Evolutionary conservation across 2,888 invertebrate genomes (phyloP).

Genomic region (Galerucella pusilla): DNA sequence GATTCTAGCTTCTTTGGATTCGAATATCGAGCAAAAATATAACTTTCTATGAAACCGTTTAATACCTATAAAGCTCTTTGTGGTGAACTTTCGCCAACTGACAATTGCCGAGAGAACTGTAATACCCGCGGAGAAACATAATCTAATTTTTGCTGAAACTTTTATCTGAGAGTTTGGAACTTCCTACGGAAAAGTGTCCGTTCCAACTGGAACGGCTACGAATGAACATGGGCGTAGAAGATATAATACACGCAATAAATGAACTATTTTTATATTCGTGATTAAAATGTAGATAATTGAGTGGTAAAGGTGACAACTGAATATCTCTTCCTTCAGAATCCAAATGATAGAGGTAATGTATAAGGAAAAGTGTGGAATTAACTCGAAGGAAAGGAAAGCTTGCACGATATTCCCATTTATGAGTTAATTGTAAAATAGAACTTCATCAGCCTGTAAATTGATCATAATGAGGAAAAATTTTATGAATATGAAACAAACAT

Average conservation of each 20-base stretch:
- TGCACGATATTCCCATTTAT: too few relatives aligned
- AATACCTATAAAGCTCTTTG: slow-evolving; percentile 43
- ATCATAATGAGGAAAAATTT: too few relatives aligned
- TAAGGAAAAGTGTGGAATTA: too few relatives aligned
- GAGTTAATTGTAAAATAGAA: too few relatives aligned
- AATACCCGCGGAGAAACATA: slow-evolving; percentile 42
- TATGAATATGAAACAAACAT: too few relatives aligned
- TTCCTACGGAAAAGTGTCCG: slow-evolving; percentile 38
- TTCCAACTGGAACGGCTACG: slow-evolving; percentile 20
- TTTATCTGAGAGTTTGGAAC: slow-evolving; percentile 36
- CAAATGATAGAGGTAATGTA: too few relatives aligned
- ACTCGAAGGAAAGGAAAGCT: too few relatives aligned
- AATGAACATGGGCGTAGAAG: slow-evolving; percentile 15
- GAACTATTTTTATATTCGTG: too few relatives aligned
- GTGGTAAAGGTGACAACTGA: too few relatives aligned
- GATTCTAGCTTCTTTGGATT: slow-evolving; percentile 3
- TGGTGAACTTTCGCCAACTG: slow-evolving; percentile 39
- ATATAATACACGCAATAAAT: neutral
- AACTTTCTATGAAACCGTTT: slow-evolving; percentile 47
- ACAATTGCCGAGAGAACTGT: slow-evolving; percentile 39
- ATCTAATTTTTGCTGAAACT: slow-evolving; percentile 43
- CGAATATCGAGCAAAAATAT: slow-evolving; percentile 28
- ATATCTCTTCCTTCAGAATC: too few relatives aligned
- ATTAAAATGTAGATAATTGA: too few relatives aligned
- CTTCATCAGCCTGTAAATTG: too few relatives aligned